Conservation (phyloP, 2,797 vertebrate genomes). For the Valencia hispanica region DNA sequence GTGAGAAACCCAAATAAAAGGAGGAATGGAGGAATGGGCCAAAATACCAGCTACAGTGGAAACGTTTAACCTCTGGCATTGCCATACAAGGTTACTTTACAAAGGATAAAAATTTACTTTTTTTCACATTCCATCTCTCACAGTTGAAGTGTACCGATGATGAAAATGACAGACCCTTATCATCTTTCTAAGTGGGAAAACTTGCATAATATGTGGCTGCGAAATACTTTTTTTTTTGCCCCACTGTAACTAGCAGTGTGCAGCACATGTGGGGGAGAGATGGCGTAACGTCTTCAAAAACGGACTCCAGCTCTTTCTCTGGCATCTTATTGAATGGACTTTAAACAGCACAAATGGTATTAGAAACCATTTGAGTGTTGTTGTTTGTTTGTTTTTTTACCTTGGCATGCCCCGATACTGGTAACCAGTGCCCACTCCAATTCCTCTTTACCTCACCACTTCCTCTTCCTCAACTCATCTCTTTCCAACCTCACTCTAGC, state of each 20-base stretch:
- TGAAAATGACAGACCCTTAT: too few species aligned
- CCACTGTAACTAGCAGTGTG: background rate
- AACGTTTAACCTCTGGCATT: too few species aligned
- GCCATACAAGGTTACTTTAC: too few species aligned
- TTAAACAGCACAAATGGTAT: background rate
- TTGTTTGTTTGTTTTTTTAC: background rate
- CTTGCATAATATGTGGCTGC: too few species aligned
- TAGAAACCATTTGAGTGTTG: background rate
- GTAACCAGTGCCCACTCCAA: background rate
- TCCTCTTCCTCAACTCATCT: conserved; percentile 12
- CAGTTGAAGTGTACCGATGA: too few species aligned
- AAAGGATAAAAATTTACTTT: too few species aligned
- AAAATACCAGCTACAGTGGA: too few species aligned
- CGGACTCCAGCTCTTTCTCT: background rate
- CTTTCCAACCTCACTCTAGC: conserved; percentile 8
- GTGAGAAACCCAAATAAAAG: background rate
- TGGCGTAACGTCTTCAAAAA: background rate
- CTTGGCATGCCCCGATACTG: background rate
- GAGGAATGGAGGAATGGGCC: too few species aligned
- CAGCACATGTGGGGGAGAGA: background rate
- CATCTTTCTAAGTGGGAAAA: too few species aligned
- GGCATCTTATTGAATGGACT: background rate
- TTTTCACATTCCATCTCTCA: too few species aligned
- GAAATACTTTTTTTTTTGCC: too few species aligned
- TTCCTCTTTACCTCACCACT: background rate